Percentiles rank a stretch among this genome's conserved stretches.
Evolutionary conservation across 2,888 invertebrate species (phyloP).

Genomic region (Acanthosepion pharaonis): DNA sequence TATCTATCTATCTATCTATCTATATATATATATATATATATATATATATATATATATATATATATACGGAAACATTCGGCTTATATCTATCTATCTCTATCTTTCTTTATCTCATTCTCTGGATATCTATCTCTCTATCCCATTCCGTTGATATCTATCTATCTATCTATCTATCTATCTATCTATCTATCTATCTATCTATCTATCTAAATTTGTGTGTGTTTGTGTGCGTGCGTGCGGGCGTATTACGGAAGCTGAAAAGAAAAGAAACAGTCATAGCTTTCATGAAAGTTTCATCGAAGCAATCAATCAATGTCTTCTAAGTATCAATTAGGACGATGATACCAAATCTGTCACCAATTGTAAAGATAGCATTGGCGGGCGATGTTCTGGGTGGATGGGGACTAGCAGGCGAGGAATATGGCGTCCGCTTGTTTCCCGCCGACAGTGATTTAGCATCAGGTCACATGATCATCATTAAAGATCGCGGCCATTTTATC

Average conservation of each 20-base stretch:
- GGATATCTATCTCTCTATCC: no score
- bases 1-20: no score
- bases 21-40: no score
- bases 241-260: not conserved
- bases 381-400: not conserved
- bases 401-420: not conserved
- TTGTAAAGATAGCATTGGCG: not conserved
- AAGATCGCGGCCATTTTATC: not conserved
- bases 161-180: not conserved
- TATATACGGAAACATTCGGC: no score
- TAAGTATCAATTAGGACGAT: constrained; percentile 17
- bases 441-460: constrained; percentile 7
- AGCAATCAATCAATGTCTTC: not conserved
- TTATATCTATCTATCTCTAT: no score
- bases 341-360: not conserved
- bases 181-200: not conserved
- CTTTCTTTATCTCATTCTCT: no score
- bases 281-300: constrained; percentile 7
- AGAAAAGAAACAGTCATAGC: not conserved
- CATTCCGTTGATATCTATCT: no score
- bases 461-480: not conserved
- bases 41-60: no score
- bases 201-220: not conserved
- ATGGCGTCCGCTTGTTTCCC: not conserved
- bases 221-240: not conserved